Evolutionary conservation across 2,113 vertebrate species (phyloP), one percentile per base, ranked within the genome.

Genomic region (Percina caprodes): DNA sequence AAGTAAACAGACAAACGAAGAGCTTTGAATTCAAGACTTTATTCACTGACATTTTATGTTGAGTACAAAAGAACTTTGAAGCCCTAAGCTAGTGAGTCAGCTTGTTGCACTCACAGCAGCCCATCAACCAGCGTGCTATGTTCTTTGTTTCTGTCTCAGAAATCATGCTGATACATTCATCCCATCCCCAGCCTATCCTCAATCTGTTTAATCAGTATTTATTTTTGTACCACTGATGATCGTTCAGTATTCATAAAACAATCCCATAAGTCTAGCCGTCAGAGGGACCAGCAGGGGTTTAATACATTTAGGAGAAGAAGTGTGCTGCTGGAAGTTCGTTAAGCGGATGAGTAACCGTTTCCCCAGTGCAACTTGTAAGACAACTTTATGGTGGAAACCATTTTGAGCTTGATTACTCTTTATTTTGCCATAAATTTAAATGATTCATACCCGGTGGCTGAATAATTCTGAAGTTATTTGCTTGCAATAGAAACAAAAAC

Each of bases 301-400:
- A 83, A 80, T 76, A n/a, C 61, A 49, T 65, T 65, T 39, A 45
- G 59, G 71, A 72, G 69, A 69, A 21, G 81, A 23, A 86, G 69
- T 33, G 79, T 71, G 69, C 69, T 65, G 79, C 70, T 88, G 69
- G 65, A 89, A 69, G 83, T 82, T 82, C 74, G 77, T 78, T 52
- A 82, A 86, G 82, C 21, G 55, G 74, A 85, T 85, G 88, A 88
- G 71, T 87, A 88, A 90, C 65, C 54, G 15, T 86, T 87, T 79
- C 58, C 86, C 26, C 56, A 0, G 18, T 55, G 49, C 51, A 71
- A 70, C 46, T 52, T 69, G 6, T 51, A 8, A 13, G 46, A 79
- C 56, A 84, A 19, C 77, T 90, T 63, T 79, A 59, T 85, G 77
- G 74, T 58, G 5, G 71, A 69, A 65, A 69, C 79, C 70, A 82